Base-by-base conservation (phyloP, 2,888 invertebrate species). In the Neoascia interrupta region DNA sequence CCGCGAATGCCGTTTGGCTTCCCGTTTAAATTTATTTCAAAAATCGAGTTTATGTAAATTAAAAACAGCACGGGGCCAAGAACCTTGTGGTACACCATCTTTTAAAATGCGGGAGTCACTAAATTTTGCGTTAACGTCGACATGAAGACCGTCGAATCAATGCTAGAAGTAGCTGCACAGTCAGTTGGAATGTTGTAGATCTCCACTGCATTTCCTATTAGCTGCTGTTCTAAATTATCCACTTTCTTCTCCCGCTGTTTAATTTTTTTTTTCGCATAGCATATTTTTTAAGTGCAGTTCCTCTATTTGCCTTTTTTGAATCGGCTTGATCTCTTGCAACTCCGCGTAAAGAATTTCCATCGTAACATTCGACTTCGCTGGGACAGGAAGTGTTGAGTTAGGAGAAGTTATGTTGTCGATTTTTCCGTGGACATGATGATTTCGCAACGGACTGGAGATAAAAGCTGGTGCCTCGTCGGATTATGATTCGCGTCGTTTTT, bases 141-240 rank as follows among this genome's bases (percentile, higher is more conserved):
- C 53, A 37, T 10, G 53, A 5, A 53, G 26, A n/a, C 53, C 53
- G n/a, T 53, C 26, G 37, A 3, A 5, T 51, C 51, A 36, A 19
- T 51, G 13, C 51, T 8, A 31, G 31, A n/a, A 49, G 5, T 18
- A 1, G 16, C 18, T 8, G n/a, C 31, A 31, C 31, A 18, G 31
- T 49, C n/a, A n/a, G 19, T 19, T 34, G 51, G 51, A 36, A 54
- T 26, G 37, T 53, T 53, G 16, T 39, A 43, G 11, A 43, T 43
- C 21, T 43, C 43, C 21, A 43, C 1, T 11, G 21, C 13, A 43
- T 23, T 43, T 23, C 21, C 43, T 11, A 43, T 23, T 1, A 43
- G 43, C 23, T 43, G 13, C 13, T 23, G 43, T 11, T 43, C 43
- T 11, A 43, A 6, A 13, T 43, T 21, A 21, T 43, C 43, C n/a